Conservation (phyloP, 2,113 vertebrate genomes). For the Psettodes erumei region DNA sequence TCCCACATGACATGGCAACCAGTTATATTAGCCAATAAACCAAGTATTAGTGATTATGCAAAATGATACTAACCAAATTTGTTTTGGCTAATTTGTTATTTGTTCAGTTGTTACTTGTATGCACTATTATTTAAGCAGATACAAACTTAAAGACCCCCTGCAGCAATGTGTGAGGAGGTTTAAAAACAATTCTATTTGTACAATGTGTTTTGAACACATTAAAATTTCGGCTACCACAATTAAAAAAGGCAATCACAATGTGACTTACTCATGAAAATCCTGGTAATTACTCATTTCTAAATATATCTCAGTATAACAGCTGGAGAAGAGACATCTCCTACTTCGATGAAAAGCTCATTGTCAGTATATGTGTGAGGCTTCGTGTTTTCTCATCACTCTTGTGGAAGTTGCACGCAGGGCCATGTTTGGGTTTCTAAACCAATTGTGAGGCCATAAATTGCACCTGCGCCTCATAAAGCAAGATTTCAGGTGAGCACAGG, state of each 20-base stretch:
- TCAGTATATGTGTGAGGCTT: background rate
- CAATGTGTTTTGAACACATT: no score
- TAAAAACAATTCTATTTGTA: no score
- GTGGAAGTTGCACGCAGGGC: background rate
- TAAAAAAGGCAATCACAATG: no score
- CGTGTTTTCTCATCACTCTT: background rate
- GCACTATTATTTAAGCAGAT: background rate
- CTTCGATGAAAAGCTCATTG: background rate
- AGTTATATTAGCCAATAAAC: background rate
- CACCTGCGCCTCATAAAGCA: background rate
- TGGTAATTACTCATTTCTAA: slow-evolving; percentile 4
- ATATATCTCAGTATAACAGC: background rate
- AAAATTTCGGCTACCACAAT: no score
- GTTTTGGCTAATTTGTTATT: background rate
- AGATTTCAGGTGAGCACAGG: background rate
- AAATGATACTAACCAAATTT: background rate
- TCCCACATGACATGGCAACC: background rate
- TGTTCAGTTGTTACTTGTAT: background rate
- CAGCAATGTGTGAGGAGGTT: background rate
- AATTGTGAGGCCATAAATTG: background rate
- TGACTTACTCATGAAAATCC: no score
- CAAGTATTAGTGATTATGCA: background rate
- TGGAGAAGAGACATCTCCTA: background rate
- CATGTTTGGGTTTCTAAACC: background rate
- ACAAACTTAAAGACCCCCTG: background rate